These are phyloP conservation scores for Lycaon pictus DNA, from an alignment of 2,113 vertebrate species.

Conservation along the genomic window DNA sequence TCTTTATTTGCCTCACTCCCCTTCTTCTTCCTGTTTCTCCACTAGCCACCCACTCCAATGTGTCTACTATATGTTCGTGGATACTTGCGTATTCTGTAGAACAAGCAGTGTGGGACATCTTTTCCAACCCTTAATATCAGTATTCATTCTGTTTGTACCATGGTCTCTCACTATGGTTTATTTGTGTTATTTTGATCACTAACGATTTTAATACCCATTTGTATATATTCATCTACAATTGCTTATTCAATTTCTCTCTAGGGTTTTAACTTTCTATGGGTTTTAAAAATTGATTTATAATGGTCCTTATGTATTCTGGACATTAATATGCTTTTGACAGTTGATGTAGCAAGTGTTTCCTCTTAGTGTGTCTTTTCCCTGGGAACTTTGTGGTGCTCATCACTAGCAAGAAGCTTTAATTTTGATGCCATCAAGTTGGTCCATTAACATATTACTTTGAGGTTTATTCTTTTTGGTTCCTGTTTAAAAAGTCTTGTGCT, in stretches of 20 bases:
- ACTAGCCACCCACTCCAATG: neutral
- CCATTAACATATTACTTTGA: too few relatives aligned
- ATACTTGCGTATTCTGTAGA: neutral
- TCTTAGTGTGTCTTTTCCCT: neutral
- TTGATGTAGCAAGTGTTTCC: neutral
- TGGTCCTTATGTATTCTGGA: neutral
- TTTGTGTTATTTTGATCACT: neutral
- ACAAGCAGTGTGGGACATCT: fast-evolving
- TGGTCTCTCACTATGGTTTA: neutral
- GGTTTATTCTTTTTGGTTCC: neutral
- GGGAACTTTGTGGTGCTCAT: neutral
- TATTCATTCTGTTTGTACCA: too few relatives aligned
- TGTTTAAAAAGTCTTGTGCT: neutral
- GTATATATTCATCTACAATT: neutral
- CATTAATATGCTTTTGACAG: neutral
- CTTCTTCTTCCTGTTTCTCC: neutral
- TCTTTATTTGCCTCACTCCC: neutral
- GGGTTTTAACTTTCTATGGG: neutral
- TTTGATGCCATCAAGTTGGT: neutral
- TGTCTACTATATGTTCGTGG: neutral
- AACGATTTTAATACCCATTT: neutral
- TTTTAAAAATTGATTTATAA: neutral
- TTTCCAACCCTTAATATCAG: neutral
- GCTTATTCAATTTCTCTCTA: neutral
- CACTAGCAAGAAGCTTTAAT: neutral